Base-by-base conservation (phyloP, 2,113 vertebrate genomes). In the Elanus axillaris region DNA sequence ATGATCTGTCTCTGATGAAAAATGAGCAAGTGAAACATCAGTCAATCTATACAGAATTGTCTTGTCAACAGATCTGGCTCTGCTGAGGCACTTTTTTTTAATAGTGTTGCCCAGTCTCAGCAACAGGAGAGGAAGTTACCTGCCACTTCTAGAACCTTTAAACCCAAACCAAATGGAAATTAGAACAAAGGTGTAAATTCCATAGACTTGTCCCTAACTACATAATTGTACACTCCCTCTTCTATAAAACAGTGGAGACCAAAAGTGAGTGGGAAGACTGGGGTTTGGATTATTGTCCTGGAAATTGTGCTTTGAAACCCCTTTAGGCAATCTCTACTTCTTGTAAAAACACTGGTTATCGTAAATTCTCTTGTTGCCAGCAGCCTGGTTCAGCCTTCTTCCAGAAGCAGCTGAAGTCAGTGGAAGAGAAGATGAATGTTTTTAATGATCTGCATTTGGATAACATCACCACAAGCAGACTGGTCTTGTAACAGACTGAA, bases 11-110 rank as follows among this genome's bases (percentile, higher is more conserved):
- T 81, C 36, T 95, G 71, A 47, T 73, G 90, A 96, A 85, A 97
- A 94, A 92, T 50, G 78, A 94, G 42, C 64, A 74, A 91, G 52
- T 73, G 72, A 86, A 94, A 88, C 78, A 90, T 83, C 92, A 67
- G 55, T 92, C 93, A 79, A 0, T 68, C 71, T 85, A 29, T 85
- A 29, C 31, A 83, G 88, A 92, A 88, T 31, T 94, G 56, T 96
- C 91, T 86, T 96, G 66, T 94, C 87, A 94, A 86, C 71, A 67
- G 42, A 62, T 63, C 74, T 88, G 63, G 17, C 74, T 77, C 81
- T 56, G 18, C 42, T 79, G 31, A 93, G 53, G 43, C 8, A 3
- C 32, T 47, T 38, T 60, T 60, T 82, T 75, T 43, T 40, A 50
- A 60, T 58, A 32, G 9, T 84, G 20, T 27, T 88, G 36, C 5